Base-by-base conservation (phyloP, 1,140 invertebrate genomes). In the Brachionus manjavacas region DNA sequence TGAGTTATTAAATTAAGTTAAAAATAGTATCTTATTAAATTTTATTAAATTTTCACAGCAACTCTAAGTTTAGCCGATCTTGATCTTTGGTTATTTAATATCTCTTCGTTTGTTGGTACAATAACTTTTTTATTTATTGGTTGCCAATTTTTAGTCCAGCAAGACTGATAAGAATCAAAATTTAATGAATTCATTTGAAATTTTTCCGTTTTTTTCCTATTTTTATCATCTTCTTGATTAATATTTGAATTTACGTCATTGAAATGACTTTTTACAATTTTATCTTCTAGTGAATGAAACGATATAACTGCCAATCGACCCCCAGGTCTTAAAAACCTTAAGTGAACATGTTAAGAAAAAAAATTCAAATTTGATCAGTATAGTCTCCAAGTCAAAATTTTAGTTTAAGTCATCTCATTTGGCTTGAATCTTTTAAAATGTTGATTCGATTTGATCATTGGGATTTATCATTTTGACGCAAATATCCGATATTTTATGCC, bases 241-340 rank as follows among this genome's bases (percentile, higher is more conserved):
- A 2, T 16, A 6, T 35, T 41, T 11, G 66, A 20, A 16, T 76
- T 41, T 16, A 94, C 93, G 1, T 94, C 94, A 70, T 92, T 90
- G 35, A 99, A 91, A 89, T 97, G 95, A 41, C 95, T 91, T 89
- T 98, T 98, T 0, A 97, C 93, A 85, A 98, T 95, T n/a, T 93
- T 93, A 89, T 98, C 96, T 91, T 99, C 96, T 25, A 97, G 89
- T 0, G 94, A 96, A 90, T 97, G 96, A 89, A 97, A 98, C 4
- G 94, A 93, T 7, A 98, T 92, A 1, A 94, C 93, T 0, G 95
- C 92, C 85, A 92, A 90, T 1, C 95, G 96, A 0, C 95, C 95
- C 39, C 92, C 91, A 0, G 92, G 87, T 90, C 94, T 94, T 23
- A 99, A 90, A 87, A 86, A 88, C 1, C 83, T 84, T 49, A 23